Base-by-base conservation (phyloP, 2,888 invertebrate species). In the Tetrapedia diversipes region DNA sequence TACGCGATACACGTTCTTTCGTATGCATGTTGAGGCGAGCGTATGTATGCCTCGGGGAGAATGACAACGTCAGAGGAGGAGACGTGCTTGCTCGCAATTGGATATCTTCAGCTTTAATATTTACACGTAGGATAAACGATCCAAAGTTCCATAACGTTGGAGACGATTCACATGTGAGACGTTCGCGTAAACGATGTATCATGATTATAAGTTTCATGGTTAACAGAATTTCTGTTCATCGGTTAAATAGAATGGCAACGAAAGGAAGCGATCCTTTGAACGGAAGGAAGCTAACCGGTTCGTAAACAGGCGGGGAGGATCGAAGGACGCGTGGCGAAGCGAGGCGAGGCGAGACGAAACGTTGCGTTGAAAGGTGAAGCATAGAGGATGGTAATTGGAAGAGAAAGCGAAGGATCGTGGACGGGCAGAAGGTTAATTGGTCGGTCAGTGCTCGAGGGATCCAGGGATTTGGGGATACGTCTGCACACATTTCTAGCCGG, bases 391-490 rank as follows among this genome's bases (percentile, higher is more conserved):
- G 41, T 49, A 54, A 56, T 60, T 43, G 41, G 61, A 56, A 59
- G 59, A 47, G 63, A 43, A 60, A 64, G 54, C 60, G 34, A 70
- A 68, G 51, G 72, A 66, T 66, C 61, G 49, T 45, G 79, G 64
- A 54, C 29, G 65, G 53, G 56, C 45, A n/a, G 39, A 63, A 68
- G 63, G 73, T 81, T 82, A 82, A 82, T 81, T 79, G 82, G 81
- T 49, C 77, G 76, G 63, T 81, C 56, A 56, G 63, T 56, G 70
- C 51, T 63, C 61, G 49, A 54, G 71, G 74, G 63, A 56, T 56
- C 45, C 63, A 37, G 61, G 54, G 49, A 51, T 47, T 47, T 32
- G 43, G 24, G 27, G 49, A 41, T 59, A 34, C 19, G 16, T 37
- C 45, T 16, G 53, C 63, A 74, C 72, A 70, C 82, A 68, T 77